Base-by-base conservation (phyloP, 2,113 vertebrate genomes). In the Melanotaenia duboulayi region DNA sequence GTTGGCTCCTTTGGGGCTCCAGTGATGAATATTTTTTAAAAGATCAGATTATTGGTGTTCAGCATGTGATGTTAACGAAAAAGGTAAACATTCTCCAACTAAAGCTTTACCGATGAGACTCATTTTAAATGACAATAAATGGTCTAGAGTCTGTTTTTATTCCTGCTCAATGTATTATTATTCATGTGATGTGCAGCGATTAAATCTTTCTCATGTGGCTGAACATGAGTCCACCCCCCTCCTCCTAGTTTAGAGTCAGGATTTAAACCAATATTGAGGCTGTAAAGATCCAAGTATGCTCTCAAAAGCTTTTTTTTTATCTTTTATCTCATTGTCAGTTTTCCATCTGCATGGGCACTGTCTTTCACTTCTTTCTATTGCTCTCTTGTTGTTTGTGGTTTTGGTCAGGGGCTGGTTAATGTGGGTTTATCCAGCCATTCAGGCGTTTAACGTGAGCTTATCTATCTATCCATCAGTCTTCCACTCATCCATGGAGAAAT, bases 121-220 rank as follows among this genome's bases (percentile, higher is more conserved):
- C 76, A 71, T 90, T 94, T 94, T 89, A 87, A 91, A 92, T 92
- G 81, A 93, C 92, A 95, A 93, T 89, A 83, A 89, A 86, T 79
- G 58, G 16, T 70, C 74, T 63, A 12, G 17, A 78, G 68, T 65
- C 69, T 68, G 86, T 78, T 86, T 86, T 80, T 68, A 78, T 87
- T 62, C 61, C 17, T 88, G 87, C 84, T 87, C 76, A 87, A 81
- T 91, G 85, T 91, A 91, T 94, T 90, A 92, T 93, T 92, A 92
- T 93, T 93, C 90, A 93, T 92, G 86, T 71, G 85, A 82, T 78
- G 71, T 87, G 82, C 80, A 87, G 80, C 42, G 23, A 79, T 81
- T 83, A 84, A 92, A 90, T 87, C 88, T 88, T 74, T 90, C 78
- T 91, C 87, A 87, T 89, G 69, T 89, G 84, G 70, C 83, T 87